phyloP scores from a whole-genome alignment of 2,797 vertebrate genomes.

The Myotis pilosus region DNA sequence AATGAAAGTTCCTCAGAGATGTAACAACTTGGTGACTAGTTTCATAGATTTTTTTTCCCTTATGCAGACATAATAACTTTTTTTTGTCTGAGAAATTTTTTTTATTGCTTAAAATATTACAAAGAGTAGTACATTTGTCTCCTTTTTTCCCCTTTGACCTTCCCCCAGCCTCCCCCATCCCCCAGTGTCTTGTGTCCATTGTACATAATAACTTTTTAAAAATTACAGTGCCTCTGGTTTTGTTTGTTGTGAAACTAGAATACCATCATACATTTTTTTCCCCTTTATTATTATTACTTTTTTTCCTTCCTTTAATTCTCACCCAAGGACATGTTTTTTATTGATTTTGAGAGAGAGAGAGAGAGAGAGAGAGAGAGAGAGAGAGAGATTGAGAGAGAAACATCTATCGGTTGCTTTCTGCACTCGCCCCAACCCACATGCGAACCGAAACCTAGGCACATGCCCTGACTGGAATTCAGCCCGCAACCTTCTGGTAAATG shows the following conservation, averaged over 20 bases:
- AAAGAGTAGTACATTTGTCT: too few species aligned
- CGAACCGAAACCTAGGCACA: background rate
- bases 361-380: background rate
- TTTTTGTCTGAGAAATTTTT: too few species aligned
- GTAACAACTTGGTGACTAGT: background rate
- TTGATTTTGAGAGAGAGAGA: background rate
- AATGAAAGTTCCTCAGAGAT: background rate
- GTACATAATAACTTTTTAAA: background rate
- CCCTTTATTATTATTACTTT: background rate
- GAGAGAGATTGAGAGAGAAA: background rate
- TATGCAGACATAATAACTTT: background rate
- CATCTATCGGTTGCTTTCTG: background rate
- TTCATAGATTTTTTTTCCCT: background rate
- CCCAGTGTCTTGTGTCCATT: too few species aligned
- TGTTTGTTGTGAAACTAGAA: constrained; percentile 18
- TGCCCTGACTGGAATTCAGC: background rate
- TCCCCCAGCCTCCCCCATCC: too few species aligned
- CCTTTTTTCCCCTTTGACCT: too few species aligned
- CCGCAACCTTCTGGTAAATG: background rate
- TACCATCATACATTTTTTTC: background rate
- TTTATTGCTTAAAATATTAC: too few species aligned
- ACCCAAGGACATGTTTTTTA: background rate
- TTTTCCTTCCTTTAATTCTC: background rate
- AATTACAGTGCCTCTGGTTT: background rate
- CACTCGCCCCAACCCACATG: background rate